phyloP scores from a whole-genome alignment of 2,888 invertebrate species.

The Diarsia dahlii region DNA sequence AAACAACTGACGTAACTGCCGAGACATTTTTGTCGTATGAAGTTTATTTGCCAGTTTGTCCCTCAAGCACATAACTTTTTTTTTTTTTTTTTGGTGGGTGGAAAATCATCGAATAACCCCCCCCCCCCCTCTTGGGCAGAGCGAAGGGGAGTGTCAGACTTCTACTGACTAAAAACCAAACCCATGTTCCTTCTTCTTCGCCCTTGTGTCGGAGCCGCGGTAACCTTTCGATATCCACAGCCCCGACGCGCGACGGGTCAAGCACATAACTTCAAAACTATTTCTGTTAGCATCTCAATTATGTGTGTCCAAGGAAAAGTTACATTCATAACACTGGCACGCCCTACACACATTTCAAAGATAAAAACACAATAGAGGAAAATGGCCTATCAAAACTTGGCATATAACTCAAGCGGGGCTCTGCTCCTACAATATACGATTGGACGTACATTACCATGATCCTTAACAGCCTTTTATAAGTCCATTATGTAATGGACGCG shows the following conservation, averaged over 20 bases:
- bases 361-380: constrained; percentile 76
- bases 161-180: no score
- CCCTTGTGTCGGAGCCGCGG: no score
- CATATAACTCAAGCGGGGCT: constrained; percentile 77
- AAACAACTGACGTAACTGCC: constrained; percentile 25
- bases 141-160: no score
- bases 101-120: no score
- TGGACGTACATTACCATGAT: constrained; percentile 77
- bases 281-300: constrained; percentile 57
- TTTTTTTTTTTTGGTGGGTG: no score
- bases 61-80: constrained; percentile 13
- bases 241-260: no score
- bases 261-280: constrained; percentile 35
- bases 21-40: not conserved
- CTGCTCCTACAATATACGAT: constrained; percentile 72
- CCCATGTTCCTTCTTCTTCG: no score
- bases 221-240: no score
- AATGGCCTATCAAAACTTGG: constrained; percentile 79
- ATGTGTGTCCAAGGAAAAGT: constrained; percentile 48
- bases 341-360: constrained; percentile 64
- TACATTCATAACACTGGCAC: constrained; percentile 45
- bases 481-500: constrained; percentile 80
- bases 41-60: not conserved
- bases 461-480: constrained; percentile 82
- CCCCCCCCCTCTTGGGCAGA: no score